Base-by-base conservation (phyloP, 2,113 vertebrate genomes). In the Sminthopsis crassicaudata region DNA sequence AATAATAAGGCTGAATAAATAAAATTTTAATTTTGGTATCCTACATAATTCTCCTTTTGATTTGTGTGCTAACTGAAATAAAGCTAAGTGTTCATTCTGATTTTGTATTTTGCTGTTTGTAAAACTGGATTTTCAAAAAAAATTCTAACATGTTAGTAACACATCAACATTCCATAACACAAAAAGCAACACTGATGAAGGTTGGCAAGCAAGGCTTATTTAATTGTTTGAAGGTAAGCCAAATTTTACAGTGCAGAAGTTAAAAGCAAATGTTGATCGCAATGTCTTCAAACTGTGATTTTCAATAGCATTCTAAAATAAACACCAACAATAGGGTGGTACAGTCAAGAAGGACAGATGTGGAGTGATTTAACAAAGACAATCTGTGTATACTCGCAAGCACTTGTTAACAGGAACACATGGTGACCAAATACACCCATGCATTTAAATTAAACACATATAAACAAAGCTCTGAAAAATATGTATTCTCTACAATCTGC, bases 161-260 rank as follows among this genome's bases (percentile, higher is more conserved):
- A 84, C 52, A 89, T 30, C 97, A 95, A 95, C 57, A 95, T 91
- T 53, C 91, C 30, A 46, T 91, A 95, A 89, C 90, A 67, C 91
- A 97, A 94, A 36, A 88, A 95, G 55, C 96, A 90, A 97, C 97
- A 94, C 96, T 95, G 93, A 95, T 51, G 24, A 94, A 96, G 93
- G 91, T 53, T 96, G 93, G 97, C 89, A 91, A 97, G 93, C 46
- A 97, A 97, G 89, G 11, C 96, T 94, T 96, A 93, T 98, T 98
- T 98, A 98, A 98, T 98, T 97, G 16, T 95, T 93, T 91, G 8
- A 94, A 84, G n/a, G 19, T 76, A 96, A 91, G 46, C 93, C 90
- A 97, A 97, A 93, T 96, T 98, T 97, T 92, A 95, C 96, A 98
- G 94, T 50, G 93, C 30, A 95, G 91, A 92, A 91, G 46, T 50